Evolutionary conservation across 1,140 invertebrate genomes (phyloP).

Genomic region (Polyergus mexicanus): DNA sequence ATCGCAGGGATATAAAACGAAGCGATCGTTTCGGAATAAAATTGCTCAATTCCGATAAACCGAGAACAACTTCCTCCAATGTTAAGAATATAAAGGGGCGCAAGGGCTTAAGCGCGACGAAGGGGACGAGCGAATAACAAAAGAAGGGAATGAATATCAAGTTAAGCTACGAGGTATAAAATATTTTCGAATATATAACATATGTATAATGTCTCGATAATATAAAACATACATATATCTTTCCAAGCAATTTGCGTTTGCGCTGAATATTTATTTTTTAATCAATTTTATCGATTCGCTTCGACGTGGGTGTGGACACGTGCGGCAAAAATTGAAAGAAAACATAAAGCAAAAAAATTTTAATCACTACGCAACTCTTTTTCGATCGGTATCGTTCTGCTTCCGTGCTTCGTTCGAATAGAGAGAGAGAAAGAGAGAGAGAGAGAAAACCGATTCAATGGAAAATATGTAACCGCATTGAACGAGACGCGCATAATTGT

Average conservation of each 20-base stretch:
- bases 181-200: not conserved
- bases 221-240: not conserved
- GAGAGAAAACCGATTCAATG: not conserved
- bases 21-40: not conserved
- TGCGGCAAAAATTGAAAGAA: not conserved
- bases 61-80: not conserved
- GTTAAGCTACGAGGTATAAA: not conserved
- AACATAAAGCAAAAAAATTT: not conserved
- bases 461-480: not conserved
- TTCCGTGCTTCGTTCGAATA: not conserved
- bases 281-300: not conserved
- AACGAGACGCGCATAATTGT: conserved; percentile 33
- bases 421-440: no score
- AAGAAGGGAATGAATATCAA: conserved; percentile 1
- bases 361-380: not conserved
- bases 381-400: conserved; percentile 13
- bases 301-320: not conserved
- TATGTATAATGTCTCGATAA: not conserved
- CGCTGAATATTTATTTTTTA: not conserved
- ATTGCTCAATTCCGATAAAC: not conserved
- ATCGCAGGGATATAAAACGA: conserved; percentile 3
- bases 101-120: not conserved
- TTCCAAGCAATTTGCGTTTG: not conserved
- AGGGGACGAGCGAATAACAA: not conserved
- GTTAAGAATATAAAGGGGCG: not conserved